Evolutionary conservation across 2,797 vertebrate genomes (phyloP), one percentile per base, ranked within the genome.

Genomic region (Anisognathus igniventris): DNA sequence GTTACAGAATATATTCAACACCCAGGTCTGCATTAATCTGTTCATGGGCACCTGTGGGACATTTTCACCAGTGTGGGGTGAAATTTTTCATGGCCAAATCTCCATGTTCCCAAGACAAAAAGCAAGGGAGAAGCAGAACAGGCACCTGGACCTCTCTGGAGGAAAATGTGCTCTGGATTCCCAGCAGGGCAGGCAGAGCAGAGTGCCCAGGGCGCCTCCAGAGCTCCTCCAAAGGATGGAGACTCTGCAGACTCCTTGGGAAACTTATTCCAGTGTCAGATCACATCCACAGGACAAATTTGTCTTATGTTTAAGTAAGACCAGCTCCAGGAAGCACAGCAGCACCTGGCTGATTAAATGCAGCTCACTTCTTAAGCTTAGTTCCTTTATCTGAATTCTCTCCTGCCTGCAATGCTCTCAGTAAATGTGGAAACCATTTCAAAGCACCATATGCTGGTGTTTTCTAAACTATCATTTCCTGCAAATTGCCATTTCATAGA

Each of bases 401-500:
- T 66, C 61, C 31, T 70, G 70, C 61, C 53, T 90, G 51, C 79
- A 23, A 44, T 5, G 31, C 30, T 27, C 44, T 42, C 42, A 31
- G 40, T 16, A 73, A 74, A 86, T 27, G 61, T 80, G 68, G 37
- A 83, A 92, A 56, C 31, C 58, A 40, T 88, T 88, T 88, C 91
- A 83, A 86, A 90, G 86, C 44, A 76, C 75, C 76, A 86, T 76
- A 83, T 24, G 28, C 65, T 71, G 73, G 11, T 64, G 61, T 73
- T 56, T 90, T 58, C 61, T 71, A 73, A 78, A 70, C 28, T 31
- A 80, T 27, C 28, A 48, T 80, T 86, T 92, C 40, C 73, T 83
- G 65, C 31, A 92, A 88, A 92, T 48, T 90, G 73, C 53, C 53
- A 37, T 88, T 86, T 74, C 76, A 56, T 11, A 86, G 71, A 72